These are phyloP conservation scores for Leucoraja erinaceus DNA, from an alignment of 2,113 vertebrate species.

Conservation along the genomic window DNA sequence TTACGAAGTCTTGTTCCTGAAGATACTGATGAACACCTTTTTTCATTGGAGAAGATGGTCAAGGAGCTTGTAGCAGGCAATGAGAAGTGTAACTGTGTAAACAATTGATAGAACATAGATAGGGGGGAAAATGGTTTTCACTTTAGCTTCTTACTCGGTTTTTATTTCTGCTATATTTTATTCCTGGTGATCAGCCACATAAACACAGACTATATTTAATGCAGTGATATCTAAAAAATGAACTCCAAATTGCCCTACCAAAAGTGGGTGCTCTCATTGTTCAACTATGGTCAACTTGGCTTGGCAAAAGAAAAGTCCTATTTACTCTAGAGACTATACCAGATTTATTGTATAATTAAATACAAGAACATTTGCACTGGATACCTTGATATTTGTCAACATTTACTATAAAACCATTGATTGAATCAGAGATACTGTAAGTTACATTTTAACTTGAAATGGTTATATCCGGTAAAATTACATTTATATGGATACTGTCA, in stretches of 20 bases:
- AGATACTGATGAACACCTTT: constrained; percentile 82
- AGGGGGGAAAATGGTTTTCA: background rate
- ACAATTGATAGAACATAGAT: background rate
- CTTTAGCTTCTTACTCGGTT: too few relatives aligned
- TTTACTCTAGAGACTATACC: background rate
- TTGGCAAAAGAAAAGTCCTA: background rate
- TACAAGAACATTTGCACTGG: background rate
- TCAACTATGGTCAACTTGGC: too few relatives aligned
- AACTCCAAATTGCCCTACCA: background rate
- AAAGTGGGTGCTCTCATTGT: constrained; percentile 1
- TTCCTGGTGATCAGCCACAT: background rate
- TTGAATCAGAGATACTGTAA: background rate
- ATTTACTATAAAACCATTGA: background rate
- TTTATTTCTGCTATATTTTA: background rate
- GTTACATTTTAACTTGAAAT: background rate
- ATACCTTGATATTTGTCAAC: background rate
- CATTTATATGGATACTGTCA: background rate
- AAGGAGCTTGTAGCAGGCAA: constrained; percentile 63
- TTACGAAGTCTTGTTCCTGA: constrained; percentile 79
- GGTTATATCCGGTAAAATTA: background rate
- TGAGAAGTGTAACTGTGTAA: constrained; percentile 48
- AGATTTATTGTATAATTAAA: background rate
- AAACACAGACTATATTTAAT: background rate
- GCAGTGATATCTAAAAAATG: background rate
- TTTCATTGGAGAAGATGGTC: constrained; percentile 82